Conservation (phyloP, 2,797 vertebrate species). For the Eleutherodactylus coqui region DNA sequence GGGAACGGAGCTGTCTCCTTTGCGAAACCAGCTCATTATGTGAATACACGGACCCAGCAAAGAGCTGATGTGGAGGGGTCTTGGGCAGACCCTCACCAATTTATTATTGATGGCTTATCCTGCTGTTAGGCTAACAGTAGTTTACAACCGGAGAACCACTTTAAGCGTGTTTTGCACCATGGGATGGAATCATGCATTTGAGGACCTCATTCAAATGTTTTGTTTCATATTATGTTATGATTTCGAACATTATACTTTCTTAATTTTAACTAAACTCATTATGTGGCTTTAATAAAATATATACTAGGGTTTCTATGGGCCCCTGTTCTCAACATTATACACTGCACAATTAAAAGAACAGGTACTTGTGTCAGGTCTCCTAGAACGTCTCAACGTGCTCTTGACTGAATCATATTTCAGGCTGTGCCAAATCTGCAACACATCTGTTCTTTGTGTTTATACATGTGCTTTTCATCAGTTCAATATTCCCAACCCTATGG, state of each 20-base stretch:
- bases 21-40: no score
- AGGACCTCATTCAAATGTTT: neutral
- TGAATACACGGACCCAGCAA: no score
- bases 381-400: slow-evolving; percentile 31
- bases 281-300: neutral
- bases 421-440: slow-evolving; percentile 43
- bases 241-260: neutral
- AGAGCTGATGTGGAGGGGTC: no score
- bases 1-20: no score
- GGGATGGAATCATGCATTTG: neutral
- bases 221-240: neutral
- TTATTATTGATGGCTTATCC: no score
- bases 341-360: slow-evolving; percentile 26
- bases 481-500: slow-evolving; percentile 56
- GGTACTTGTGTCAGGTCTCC: slow-evolving; percentile 38
- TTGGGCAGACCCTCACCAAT: no score
- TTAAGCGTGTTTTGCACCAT: neutral
- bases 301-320: no score
- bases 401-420: slow-evolving; percentile 52
- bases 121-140: no score
- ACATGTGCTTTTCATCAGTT: slow-evolving; percentile 57
- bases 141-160: no score
- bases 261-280: neutral
- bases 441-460: slow-evolving; percentile 59
- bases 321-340: slow-evolving; percentile 11